phyloP scores from a whole-genome alignment of 2,888 invertebrate genomes.

The Trilocha varians region DNA sequence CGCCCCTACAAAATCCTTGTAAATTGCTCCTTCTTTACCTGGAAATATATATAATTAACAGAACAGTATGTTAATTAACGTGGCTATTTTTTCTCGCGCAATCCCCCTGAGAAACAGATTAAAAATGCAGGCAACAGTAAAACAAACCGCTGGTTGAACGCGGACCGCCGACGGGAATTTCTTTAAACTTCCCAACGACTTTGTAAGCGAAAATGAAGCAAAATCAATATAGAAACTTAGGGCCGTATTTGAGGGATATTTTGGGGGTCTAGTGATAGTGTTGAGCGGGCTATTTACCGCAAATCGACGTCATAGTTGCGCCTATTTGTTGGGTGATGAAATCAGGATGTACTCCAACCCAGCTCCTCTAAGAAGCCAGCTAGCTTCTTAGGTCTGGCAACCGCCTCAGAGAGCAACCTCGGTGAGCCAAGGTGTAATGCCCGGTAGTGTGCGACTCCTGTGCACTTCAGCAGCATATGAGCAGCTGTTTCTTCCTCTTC shows the following conservation, averaged over 20 bases:
- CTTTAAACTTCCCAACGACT: not conserved
- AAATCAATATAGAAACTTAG: not conserved
- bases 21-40: not conserved
- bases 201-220: not conserved
- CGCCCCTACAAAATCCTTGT: not conserved
- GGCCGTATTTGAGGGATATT: not conserved
- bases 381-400: no score
- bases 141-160: not conserved
- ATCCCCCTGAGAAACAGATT: not conserved
- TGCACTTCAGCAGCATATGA: no score
- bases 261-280: no score
- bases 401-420: no score
- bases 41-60: not conserved
- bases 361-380: no score
- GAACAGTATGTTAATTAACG: not conserved
- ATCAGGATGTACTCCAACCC: no score
- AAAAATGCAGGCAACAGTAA: not conserved
- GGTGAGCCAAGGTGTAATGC: no score
- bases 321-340: no score
- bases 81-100: not conserved
- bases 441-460: no score
- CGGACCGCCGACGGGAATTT: not conserved
- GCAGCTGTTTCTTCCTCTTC: no score
- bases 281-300: no score
- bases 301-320: no score